A percentile compares a stretch with the other conserved stretches of the same genome.
phyloP scores from a whole-genome alignment of 2,113 vertebrate genomes.

The Anhinga rufa region DNA sequence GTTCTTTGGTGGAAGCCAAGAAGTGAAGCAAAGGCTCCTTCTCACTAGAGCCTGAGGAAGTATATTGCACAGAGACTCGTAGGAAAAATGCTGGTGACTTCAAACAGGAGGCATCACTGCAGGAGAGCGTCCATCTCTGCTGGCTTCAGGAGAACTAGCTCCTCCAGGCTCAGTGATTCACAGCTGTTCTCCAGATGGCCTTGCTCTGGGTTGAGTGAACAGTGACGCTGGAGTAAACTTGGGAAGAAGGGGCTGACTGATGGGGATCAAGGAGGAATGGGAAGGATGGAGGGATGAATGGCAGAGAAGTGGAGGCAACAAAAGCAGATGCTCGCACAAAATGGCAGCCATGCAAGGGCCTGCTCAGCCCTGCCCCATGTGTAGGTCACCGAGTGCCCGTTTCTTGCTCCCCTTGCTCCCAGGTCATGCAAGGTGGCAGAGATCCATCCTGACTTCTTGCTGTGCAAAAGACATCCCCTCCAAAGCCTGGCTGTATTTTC shows the following conservation, averaged over 20 bases:
- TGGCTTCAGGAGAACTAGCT: slow-evolving; percentile 39
- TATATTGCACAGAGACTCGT: slow-evolving; percentile 25
- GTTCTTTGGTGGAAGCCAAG: slow-evolving; percentile 48
- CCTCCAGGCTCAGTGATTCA: slow-evolving; percentile 59
- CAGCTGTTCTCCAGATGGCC: slow-evolving; percentile 29
- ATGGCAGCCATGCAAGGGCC: fast-evolving
- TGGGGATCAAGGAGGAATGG: not conserved
- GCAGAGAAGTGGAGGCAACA: not conserved
- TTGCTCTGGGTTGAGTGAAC: not conserved
- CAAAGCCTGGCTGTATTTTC: not conserved
- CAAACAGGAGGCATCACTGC: not conserved
- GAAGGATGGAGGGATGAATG: not conserved
- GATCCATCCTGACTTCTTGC: not conserved
- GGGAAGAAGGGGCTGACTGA: not conserved
- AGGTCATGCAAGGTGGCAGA: not conserved
- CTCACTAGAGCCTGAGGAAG: not conserved
- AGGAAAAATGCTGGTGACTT: slow-evolving; percentile 40
- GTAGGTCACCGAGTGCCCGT: not conserved
- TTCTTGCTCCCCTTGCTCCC: not conserved
- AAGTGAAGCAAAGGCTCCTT: slow-evolving; percentile 14
- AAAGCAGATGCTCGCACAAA: not conserved
- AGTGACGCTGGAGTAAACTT: not conserved
- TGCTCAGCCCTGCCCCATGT: not conserved
- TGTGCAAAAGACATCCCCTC: not conserved
- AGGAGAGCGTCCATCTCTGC: not conserved